phyloP scores from a whole-genome alignment of 2,888 invertebrate species.

The Ariolimax columbianus region DNA sequence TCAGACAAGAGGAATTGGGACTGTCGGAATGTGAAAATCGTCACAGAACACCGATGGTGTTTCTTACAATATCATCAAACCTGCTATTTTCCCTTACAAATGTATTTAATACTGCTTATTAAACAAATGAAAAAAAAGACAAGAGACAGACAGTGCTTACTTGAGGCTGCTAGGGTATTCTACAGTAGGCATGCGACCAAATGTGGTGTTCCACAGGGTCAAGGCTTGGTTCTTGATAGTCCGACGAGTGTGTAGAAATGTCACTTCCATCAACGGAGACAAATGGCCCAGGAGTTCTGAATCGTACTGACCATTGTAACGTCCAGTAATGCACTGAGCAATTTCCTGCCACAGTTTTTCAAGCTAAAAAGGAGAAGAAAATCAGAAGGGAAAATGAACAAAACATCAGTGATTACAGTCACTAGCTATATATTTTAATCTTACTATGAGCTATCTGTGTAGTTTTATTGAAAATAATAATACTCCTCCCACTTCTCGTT shows the following conservation, averaged over 20 bases:
- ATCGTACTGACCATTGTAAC: conserved; percentile 70
- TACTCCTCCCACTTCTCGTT: too few relatives aligned
- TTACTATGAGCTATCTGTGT: too few relatives aligned
- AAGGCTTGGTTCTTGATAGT: conserved; percentile 70
- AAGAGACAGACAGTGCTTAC: conserved; percentile 58
- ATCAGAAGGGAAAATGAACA: neutral
- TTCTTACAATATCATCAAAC: too few relatives aligned
- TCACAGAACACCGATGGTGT: too few relatives aligned
- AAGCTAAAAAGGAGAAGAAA: conserved; percentile 60
- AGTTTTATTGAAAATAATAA: too few relatives aligned
- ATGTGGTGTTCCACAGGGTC: conserved; percentile 73
- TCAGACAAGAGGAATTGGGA: too few relatives aligned
- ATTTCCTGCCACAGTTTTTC: conserved; percentile 75
- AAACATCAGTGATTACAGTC: neutral
- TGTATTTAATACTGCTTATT: neutral
- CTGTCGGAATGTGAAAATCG: too few relatives aligned
- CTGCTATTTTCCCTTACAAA: too few relatives aligned
- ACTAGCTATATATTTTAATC: neutral
- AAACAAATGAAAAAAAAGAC: neutral
- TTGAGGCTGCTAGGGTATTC: conserved; percentile 71
- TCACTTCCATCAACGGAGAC: conserved; percentile 69
- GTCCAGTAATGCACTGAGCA: conserved; percentile 65
- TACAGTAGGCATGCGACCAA: conserved; percentile 64
- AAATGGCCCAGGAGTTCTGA: conserved; percentile 67
- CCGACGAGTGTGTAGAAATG: conserved; percentile 69